Base-by-base conservation (phyloP, 92 coral and sea anemone genomes). In the Zoanthus sociatus region DNA sequence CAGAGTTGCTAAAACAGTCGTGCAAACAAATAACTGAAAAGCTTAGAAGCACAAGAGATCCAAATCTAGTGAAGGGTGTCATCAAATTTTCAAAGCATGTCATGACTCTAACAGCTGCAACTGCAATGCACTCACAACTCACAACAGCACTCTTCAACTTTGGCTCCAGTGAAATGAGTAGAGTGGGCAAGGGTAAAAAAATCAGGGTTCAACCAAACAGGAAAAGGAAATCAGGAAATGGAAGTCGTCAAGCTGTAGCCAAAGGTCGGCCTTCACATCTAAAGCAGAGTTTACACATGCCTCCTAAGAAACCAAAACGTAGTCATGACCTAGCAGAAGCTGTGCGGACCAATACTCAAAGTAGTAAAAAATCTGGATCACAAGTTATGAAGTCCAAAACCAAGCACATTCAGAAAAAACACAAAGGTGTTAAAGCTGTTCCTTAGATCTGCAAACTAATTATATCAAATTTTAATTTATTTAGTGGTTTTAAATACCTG, bases 381-480 rank as follows among this genome's bases (percentile, higher is more conserved):
- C 93, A 91, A 53, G 83, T 70, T 2, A 83, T 91, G 93, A 83
- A 87, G 42, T 91, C 79, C 20, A 87, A 91, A 47, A 91, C 93
- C 60, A 91, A 84, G 84, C 88, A 83, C 78, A 55, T 91, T 12
- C 83, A 83, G 42, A 91, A 85, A 51, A 86, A 90, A 79, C 67
- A 60, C 67, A 60, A 60, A 60, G 67, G 71, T 44, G 70, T 58
- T 51, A 44, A 79, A 56, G 50, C 47, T n/a, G 71, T 58, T 56
- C 48, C 68, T 58, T 63, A 56, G 84, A 47, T 51, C 73, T 56
- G 44, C 54, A 58, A 56, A 72, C 69, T 37, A 78, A 17, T 60
- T 48, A 16, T 48, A 26, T 26, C 71, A 79, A 42, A 44, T 60
- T 20, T 79, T 44, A 79, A 18, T 60, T 56, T 56, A 56, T 56